phyloP scores from a whole-genome alignment of 1,140 invertebrate genomes.

The Pollicipes pollicipes region DNA sequence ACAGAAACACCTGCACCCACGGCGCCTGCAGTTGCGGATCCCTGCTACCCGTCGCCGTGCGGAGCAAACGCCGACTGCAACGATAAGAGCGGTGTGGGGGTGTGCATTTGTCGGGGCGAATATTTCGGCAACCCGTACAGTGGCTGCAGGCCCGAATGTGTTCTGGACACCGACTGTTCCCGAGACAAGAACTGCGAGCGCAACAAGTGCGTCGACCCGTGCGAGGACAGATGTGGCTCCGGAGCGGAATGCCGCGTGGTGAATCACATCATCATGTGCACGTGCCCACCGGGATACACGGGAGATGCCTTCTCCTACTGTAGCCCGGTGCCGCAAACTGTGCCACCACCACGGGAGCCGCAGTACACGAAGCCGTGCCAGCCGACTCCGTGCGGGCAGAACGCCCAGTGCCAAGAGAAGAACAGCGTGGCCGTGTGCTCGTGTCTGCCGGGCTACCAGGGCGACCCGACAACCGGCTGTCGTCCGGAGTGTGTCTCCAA shows the following conservation, averaged over 20 bases:
- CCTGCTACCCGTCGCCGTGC: slow-evolving; percentile 40
- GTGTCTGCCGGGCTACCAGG: slow-evolving; percentile 46
- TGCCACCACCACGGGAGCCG: slow-evolving; percentile 29
- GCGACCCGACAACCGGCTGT: slow-evolving; percentile 53
- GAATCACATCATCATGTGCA: slow-evolving; percentile 19
- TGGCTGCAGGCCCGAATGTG: slow-evolving; percentile 51
- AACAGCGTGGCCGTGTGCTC: too few species aligned
- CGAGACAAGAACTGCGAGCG: too few species aligned
- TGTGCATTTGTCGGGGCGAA: too few species aligned
- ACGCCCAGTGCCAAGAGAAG: too few species aligned
- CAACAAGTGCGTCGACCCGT: too few species aligned
- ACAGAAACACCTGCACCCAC: not conserved
- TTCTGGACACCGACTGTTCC: slow-evolving; percentile 61
- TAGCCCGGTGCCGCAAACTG: slow-evolving; percentile 35
- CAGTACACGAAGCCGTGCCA: slow-evolving; percentile 19
- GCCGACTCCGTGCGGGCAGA: slow-evolving; percentile 40
- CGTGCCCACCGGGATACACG: slow-evolving; percentile 15
- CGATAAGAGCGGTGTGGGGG: too few species aligned
- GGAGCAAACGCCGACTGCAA: slow-evolving; percentile 30
- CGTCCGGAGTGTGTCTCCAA: slow-evolving; percentile 51
- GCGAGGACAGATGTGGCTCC: too few species aligned
- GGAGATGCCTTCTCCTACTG: slow-evolving; percentile 44
- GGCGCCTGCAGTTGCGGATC: slow-evolving; percentile 27
- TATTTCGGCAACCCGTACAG: too few species aligned
- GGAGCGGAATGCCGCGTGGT: slow-evolving; percentile 18